phyloP scores from a whole-genome alignment of 1,140 invertebrate species.

The Tribolium madens region DNA sequence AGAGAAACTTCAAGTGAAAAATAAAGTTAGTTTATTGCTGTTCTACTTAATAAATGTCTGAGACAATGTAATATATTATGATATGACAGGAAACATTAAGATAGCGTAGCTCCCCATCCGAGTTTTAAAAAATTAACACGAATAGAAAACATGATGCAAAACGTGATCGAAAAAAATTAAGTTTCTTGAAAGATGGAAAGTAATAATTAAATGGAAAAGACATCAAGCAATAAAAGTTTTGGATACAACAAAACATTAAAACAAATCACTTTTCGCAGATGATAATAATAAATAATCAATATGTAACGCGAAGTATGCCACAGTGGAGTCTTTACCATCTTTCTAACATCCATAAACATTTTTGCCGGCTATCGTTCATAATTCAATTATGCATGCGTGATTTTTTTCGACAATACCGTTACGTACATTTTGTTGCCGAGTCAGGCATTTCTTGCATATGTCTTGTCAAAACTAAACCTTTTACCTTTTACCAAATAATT shows the following conservation, averaged over 20 bases:
- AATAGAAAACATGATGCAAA: not conserved
- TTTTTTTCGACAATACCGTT: not conserved
- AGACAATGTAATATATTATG: not conserved
- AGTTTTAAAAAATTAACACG: not conserved
- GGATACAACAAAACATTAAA: not conserved
- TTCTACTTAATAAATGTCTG: not conserved
- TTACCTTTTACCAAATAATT: not conserved
- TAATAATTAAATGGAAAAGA: not conserved
- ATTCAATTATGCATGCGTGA: not conserved
- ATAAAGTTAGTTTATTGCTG: not conserved
- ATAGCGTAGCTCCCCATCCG: not conserved
- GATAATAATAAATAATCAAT: too few relatives aligned
- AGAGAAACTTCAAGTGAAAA: not conserved
- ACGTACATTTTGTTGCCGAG: slow-evolving; percentile 10
- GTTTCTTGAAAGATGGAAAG: not conserved
- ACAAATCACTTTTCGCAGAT: not conserved
- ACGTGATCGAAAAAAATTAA: not conserved
- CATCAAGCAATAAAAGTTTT: not conserved
- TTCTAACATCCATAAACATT: not conserved
- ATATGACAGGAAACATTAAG: not conserved
- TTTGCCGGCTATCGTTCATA: not conserved
- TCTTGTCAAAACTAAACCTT: slow-evolving; percentile 10
- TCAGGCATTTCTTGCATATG: not conserved
- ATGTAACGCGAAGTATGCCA: slow-evolving; percentile 1
- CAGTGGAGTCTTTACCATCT: not conserved